These are phyloP conservation scores for Napeogenes sylphis DNA, from an alignment of 2,888 invertebrate genomes.

Conservation along the genomic window DNA sequence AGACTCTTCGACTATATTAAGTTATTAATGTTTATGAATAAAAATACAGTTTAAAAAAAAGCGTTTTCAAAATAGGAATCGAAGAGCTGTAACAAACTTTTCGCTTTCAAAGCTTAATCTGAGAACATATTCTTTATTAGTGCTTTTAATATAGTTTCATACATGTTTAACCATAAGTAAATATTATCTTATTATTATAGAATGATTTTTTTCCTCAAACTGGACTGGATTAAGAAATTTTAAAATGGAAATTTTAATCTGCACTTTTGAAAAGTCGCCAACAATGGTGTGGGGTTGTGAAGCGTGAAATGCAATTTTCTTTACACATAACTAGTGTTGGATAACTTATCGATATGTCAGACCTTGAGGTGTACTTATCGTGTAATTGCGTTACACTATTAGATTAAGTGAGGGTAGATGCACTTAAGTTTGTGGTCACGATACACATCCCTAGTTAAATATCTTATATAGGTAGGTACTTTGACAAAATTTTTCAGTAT, in stretches of 20 bases:
- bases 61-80: no score
- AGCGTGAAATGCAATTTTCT: conserved; percentile 3
- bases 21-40: no score
- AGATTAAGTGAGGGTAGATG: conserved; percentile 23
- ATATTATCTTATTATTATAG: no score
- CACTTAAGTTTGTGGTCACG: conserved; percentile 6
- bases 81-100: no score
- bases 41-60: no score
- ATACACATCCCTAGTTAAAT: neutral
- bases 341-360: conserved; percentile 25
- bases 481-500: no score
- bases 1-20: no score
- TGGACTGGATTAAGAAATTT: conserved; percentile 2
- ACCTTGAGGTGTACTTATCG: conserved; percentile 23
- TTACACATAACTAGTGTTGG: conserved; percentile 17
- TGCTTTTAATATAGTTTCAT: neutral
- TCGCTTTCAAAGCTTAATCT: no score
- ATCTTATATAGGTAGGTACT: no score
- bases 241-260: neutral
- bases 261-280: neutral
- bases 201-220: neutral
- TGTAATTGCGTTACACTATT: conserved; percentile 30
- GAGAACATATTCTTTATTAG: neutral
- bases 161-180: no score
- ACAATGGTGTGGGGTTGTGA: neutral